Conservation (phyloP, 1,140 invertebrate species). For the Cydia splendana region DNA sequence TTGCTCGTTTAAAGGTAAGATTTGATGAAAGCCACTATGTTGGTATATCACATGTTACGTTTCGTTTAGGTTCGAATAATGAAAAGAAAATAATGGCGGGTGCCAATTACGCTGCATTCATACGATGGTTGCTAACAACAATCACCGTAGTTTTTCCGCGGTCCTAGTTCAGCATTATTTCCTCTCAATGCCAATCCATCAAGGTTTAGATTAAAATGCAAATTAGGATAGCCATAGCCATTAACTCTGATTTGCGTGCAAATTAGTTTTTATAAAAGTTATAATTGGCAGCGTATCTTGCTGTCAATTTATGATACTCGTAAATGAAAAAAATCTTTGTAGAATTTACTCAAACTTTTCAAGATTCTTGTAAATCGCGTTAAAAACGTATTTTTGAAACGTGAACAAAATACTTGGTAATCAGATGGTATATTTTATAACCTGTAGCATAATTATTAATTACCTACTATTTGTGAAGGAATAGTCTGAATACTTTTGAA, state of each 20-base stretch:
- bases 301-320: background rate
- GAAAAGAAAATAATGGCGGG: too few relatives aligned
- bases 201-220: slow-evolving; percentile 14
- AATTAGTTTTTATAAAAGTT: slow-evolving; percentile 1
- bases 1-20: too few relatives aligned
- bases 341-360: background rate
- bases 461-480: too few relatives aligned
- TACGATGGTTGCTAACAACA: too few relatives aligned
- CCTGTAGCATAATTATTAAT: too few relatives aligned
- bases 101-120: too few relatives aligned
- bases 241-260: slow-evolving; percentile 6
- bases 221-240: background rate
- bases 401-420: too few relatives aligned
- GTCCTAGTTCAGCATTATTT: background rate
- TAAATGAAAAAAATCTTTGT: background rate
- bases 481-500: too few relatives aligned
- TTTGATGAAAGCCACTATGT: too few relatives aligned
- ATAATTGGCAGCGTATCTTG: background rate
- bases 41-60: too few relatives aligned
- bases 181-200: slow-evolving; percentile 8
- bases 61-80: too few relatives aligned
- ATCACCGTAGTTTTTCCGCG: background rate
- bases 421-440: too few relatives aligned
- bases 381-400: background rate
- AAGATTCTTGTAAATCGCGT: background rate